Conservation (phyloP, 2,888 invertebrate genomes). For the Drosophila setosimentum region DNA sequence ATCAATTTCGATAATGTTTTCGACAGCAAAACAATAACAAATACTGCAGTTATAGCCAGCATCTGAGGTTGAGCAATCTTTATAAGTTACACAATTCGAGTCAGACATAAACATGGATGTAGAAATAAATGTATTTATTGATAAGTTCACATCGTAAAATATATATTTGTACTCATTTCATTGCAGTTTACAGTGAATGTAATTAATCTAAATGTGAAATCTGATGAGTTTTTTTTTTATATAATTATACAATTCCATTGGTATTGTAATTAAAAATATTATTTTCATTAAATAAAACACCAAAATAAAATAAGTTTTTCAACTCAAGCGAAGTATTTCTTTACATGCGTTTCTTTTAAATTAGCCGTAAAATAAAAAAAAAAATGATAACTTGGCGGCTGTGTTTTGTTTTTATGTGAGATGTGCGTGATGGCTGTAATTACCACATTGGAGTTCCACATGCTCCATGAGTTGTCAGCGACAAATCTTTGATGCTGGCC, state of each 20-base stretch:
- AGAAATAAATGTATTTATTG: slow-evolving; percentile 18
- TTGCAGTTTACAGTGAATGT: slow-evolving; percentile 1
- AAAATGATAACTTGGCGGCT: slow-evolving; percentile 26
- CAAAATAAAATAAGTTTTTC: too few relatives aligned
- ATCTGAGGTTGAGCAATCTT: slow-evolving; percentile 17
- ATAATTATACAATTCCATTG: background rate
- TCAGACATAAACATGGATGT: slow-evolving; percentile 52
- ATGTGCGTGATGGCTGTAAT: slow-evolving; percentile 68
- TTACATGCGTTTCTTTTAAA: slow-evolving; percentile 12
- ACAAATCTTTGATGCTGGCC: slow-evolving; percentile 67
- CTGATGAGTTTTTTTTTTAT: background rate
- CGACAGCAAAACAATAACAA: slow-evolving; percentile 13
- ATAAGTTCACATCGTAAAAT: slow-evolving; percentile 34
- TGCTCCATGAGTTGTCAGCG: slow-evolving; percentile 49
- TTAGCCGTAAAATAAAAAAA: slow-evolving; percentile 38
- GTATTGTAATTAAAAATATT: background rate
- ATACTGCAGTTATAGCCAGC: slow-evolving; percentile 5
- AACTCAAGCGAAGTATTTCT: too few relatives aligned
- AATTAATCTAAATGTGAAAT: background rate
- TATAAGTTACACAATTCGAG: slow-evolving; percentile 51
- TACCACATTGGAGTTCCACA: slow-evolving; percentile 45
- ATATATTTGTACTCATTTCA: slow-evolving; percentile 37
- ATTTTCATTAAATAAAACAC: background rate
- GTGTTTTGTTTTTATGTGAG: slow-evolving; percentile 53
- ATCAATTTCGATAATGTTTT: slow-evolving; percentile 72